A percentile compares a stretch with the other conserved stretches of the same genome.
Conservation (phyloP, 2,797 vertebrate species). For the Danionella dracula region DNA sequence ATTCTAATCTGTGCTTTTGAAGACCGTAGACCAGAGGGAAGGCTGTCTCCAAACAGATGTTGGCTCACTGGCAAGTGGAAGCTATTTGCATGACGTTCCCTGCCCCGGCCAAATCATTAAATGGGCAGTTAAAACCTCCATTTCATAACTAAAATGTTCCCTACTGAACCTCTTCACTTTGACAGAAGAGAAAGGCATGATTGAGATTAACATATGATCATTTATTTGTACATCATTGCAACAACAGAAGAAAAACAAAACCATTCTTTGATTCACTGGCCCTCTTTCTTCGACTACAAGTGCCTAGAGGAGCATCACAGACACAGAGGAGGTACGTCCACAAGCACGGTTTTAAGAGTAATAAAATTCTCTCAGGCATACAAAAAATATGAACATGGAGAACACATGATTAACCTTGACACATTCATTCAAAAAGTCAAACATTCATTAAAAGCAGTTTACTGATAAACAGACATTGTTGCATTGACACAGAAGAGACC, state of each 20-base stretch:
- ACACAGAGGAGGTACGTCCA: constrained; percentile 16
- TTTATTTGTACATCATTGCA: constrained; percentile 44
- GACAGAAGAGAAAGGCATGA: background rate
- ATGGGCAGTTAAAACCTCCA: too few species aligned
- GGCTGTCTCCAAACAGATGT: too few species aligned
- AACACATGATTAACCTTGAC: constrained; percentile 14
- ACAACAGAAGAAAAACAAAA: constrained; percentile 31
- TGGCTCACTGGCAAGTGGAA: too few species aligned
- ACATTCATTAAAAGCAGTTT: constrained; percentile 43
- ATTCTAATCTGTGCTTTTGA: too few species aligned
- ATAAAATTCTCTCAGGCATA: background rate
- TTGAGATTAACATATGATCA: background rate
- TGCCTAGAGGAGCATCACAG: constrained; percentile 15
- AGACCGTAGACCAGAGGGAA: too few species aligned
- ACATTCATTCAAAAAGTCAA: background rate
- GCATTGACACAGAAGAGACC: constrained; percentile 6
- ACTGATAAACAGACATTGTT: constrained; percentile 6
- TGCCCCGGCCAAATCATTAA: too few species aligned
- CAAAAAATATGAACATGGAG: constrained; percentile 23
- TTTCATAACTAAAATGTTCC: too few species aligned
- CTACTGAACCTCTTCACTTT: too few species aligned
- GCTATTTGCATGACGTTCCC: too few species aligned
- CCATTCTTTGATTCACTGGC: constrained; percentile 6
- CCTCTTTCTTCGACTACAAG: background rate
- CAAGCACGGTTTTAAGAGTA: constrained; percentile 6